Evolutionary conservation across 2,888 invertebrate genomes (phyloP), one percentile per base, ranked within the genome.

Genomic region (Ptycholaimellus sp.): DNA sequence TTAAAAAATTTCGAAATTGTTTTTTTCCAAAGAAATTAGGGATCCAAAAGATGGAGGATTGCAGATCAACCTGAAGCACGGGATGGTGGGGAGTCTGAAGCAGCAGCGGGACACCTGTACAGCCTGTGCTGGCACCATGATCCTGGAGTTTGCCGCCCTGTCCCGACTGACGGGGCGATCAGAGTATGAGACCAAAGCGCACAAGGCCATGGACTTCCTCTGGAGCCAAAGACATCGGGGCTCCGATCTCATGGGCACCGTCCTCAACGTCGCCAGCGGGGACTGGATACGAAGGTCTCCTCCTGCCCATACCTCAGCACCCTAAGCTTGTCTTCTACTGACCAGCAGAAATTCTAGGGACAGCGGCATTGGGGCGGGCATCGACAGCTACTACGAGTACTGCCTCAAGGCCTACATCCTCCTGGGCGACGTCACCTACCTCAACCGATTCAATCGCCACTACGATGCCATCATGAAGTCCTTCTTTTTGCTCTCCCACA

Each of bases 321-420:
- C 6, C 16, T 30, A 30, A n/a, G n/a, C 11, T 30, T 30, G 30
- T 35, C 9, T 18, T 36, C 6, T 34, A 3, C 7, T 9, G 7
- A 36, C n/a, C 5, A 21, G 29, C 40, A 6, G 22, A 29, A 13
- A 29, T 25, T 39, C 9, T 25, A 25, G 25, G 65, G 90, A 93
- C 60, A 80, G 85, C 1, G 87, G 93, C 2, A 82, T 96, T 6
- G 93, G 93, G n/a, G 93, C 93, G 13, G 93, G 93, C 20, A 87
- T 93, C 48, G 93, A 96, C 63, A 87, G 87, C 1, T 96, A 96
- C 61, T 96, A 93, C 57, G 93, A 96, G 61, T 96, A 96, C 61
- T 78, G 85, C 45, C 69, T 96, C 22, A 96, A 96, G 61, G 85
- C 87, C 0, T 96, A 93, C 61, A 81, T 96, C 45, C 67, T 96